Conservation (phyloP, 2,888 invertebrate species). For the Acanthosepion lycidas region DNA sequence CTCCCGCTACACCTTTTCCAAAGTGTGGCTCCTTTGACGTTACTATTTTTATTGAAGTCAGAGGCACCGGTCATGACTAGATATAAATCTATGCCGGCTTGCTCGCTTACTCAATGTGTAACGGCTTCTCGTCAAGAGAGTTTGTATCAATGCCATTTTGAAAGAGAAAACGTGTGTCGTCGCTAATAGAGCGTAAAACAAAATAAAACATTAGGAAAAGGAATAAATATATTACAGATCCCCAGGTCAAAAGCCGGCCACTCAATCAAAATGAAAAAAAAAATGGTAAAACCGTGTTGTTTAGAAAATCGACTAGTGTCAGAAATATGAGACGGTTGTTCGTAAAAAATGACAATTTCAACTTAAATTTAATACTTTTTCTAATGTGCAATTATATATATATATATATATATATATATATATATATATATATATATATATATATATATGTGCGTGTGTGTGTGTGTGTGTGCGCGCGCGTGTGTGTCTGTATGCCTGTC, state of each 20-base stretch:
- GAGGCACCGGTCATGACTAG: neutral
- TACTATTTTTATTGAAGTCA: slow-evolving; percentile 5
- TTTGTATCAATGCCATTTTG: neutral
- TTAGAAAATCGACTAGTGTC: neutral
- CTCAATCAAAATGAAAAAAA: neutral
- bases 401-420: no score
- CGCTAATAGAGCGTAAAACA: neutral
- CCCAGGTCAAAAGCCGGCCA: neutral
- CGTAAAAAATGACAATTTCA: no score
- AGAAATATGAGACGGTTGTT: neutral
- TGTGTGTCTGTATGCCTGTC: no score
- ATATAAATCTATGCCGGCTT: neutral
- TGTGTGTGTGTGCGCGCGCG: no score
- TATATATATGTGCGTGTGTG: no score
- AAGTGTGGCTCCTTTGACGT: slow-evolving; percentile 8
- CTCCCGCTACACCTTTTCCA: neutral
- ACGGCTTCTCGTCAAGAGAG: neutral
- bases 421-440: no score
- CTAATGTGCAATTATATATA: neutral
- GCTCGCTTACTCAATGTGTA: neutral
- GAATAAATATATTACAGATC: neutral
- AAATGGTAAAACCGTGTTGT: neutral
- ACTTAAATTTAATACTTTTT: neutral
- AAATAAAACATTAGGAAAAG: neutral
- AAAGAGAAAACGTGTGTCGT: neutral